A percentile compares a stretch with the other conserved stretches of the same genome.
Evolutionary conservation across 2,888 invertebrate species (phyloP).

Genomic region (Chloroclystis v-ata): DNA sequence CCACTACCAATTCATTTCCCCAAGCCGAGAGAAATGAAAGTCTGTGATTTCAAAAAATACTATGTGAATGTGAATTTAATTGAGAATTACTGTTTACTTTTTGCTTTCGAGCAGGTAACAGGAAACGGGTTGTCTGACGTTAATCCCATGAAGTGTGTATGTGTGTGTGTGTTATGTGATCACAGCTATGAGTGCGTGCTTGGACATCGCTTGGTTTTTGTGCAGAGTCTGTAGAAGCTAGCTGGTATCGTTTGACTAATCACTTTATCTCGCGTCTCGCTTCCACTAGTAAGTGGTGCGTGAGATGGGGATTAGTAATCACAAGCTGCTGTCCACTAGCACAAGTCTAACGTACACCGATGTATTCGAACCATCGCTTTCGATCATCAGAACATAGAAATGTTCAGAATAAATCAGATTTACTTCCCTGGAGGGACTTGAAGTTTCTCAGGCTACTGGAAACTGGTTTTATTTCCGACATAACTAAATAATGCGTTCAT

Average conservation of each 20-base stretch:
- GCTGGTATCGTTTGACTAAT: conserved; percentile 55
- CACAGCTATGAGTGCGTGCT: conserved; percentile 48
- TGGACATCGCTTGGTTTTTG: conserved; percentile 61
- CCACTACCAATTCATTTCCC: conserved; percentile 36
- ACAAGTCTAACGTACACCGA: conserved; percentile 39
- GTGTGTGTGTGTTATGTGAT: conserved; percentile 60
- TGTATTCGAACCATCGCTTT: conserved; percentile 39
- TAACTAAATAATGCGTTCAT: conserved; percentile 65
- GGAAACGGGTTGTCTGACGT: conserved; percentile 74
- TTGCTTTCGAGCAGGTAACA: conserved; percentile 72
- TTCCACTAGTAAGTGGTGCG: conserved; percentile 37
- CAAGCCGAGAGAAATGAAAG: conserved; percentile 18
- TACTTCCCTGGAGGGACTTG: conserved; percentile 54
- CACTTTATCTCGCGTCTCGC: conserved; percentile 48
- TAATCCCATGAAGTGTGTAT: conserved; percentile 55
- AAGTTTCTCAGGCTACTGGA: conserved; percentile 68
- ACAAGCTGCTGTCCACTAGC: conserved; percentile 37
- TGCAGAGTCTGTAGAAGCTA: conserved; percentile 50
- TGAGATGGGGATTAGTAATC: conserved; percentile 46
- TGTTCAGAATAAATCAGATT: conserved; percentile 67
- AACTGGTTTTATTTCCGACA: conserved; percentile 65
- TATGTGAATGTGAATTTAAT: conserved; percentile 68
- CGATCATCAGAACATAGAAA: conserved; percentile 56
- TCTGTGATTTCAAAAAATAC: conserved; percentile 34
- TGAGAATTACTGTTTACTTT: conserved; percentile 67